phyloP scores from a whole-genome alignment of 2,797 vertebrate species.

The Bradypodion pumilum region DNA sequence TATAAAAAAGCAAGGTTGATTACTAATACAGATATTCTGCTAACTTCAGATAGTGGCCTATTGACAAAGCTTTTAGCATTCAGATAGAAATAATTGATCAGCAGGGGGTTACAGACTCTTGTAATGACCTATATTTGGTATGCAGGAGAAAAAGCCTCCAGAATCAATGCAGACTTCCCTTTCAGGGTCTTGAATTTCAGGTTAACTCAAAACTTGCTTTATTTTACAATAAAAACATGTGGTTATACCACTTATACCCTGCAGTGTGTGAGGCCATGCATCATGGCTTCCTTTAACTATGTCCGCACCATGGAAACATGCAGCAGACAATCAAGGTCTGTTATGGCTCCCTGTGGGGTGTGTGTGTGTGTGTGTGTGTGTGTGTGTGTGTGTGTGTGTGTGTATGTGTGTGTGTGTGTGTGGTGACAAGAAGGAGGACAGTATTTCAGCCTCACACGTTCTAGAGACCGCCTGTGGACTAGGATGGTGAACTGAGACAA shows the following conservation, averaged over 20 bases:
- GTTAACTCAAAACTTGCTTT: not conserved
- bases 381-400: too few species aligned
- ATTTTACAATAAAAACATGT: conserved; percentile 4
- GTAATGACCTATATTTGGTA: conserved; percentile 35
- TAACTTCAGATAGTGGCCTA: conserved; percentile 33
- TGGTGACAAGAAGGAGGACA: not conserved
- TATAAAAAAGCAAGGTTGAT: conserved; percentile 16
- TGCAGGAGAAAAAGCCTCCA: not conserved
- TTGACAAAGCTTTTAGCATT: conserved; percentile 39
- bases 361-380: not conserved
- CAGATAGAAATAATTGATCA: conserved; percentile 35
- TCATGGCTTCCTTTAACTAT: not conserved
- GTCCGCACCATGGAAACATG: not conserved
- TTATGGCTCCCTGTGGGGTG: not conserved
- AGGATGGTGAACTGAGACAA: not conserved
- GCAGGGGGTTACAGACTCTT: conserved; percentile 21
- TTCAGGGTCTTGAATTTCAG: conserved; percentile 1
- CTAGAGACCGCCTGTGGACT: not conserved
- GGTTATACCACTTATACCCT: not conserved
- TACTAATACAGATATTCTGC: conserved; percentile 21
- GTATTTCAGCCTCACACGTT: not conserved
- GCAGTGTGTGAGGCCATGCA: not conserved
- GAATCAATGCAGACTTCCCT: not conserved
- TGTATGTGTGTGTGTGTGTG: too few species aligned
- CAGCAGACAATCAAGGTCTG: not conserved